Conservation (phyloP, 2,888 invertebrate genomes). For the Hartigia nigra region DNA sequence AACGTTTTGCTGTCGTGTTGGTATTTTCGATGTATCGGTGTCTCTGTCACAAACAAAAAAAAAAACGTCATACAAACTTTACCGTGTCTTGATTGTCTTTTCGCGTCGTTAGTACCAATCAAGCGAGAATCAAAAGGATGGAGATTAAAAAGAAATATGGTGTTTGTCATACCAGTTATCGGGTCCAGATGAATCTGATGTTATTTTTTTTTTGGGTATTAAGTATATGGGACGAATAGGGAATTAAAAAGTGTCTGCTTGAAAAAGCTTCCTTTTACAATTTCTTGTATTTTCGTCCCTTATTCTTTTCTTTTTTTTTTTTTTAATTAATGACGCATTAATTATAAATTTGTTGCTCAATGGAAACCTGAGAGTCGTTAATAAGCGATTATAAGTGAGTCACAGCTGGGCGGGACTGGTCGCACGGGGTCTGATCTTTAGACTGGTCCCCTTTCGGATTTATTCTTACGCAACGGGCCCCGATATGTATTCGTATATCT, state of each 20-base stretch:
- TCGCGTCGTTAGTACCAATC: background rate
- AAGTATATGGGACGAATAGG: background rate
- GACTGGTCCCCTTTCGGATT: background rate
- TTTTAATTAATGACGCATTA: background rate
- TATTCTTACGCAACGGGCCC: background rate
- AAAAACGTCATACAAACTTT: background rate
- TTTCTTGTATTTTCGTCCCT: background rate
- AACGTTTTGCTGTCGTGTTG: slow-evolving; percentile 56
- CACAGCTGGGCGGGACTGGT: slow-evolving; percentile 1
- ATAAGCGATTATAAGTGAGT: background rate
- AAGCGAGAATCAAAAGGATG: background rate
- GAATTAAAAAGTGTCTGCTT: background rate
- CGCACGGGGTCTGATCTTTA: background rate
- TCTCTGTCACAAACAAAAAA: slow-evolving; percentile 31
- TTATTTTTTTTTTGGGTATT: background rate
- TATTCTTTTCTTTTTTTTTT: no score
- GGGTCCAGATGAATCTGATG: background rate
- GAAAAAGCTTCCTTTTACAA: background rate
- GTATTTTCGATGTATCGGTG: slow-evolving; percentile 53
- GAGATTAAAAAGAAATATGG: background rate
- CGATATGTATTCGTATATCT: background rate
- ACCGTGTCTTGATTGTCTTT: background rate
- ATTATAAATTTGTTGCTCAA: background rate
- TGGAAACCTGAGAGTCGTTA: background rate
- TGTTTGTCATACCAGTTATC: background rate